Percentiles rank a stretch among this genome's conserved stretches.
Evolutionary conservation across 2,888 invertebrate species (phyloP).

Genomic region (Pardosa pseudoannulata): DNA sequence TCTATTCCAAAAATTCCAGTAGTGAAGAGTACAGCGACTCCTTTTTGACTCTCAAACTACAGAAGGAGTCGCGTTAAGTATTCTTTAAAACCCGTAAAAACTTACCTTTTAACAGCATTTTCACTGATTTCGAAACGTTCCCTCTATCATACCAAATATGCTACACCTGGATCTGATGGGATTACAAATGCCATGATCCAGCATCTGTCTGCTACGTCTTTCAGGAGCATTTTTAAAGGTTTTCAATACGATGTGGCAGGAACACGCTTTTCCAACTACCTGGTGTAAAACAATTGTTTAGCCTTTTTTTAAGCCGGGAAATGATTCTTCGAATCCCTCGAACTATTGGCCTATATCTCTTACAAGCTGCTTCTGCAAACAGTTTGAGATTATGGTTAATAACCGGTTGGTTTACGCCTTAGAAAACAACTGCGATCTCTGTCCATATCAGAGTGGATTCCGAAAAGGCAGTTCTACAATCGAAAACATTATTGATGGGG

Average conservation of each 20-base stretch:
- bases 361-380: background rate
- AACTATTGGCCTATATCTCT: background rate
- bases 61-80: background rate
- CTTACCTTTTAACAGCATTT: background rate
- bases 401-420: background rate
- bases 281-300: background rate
- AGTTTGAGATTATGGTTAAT: background rate
- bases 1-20: background rate
- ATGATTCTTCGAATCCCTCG: background rate
- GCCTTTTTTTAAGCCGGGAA: background rate
- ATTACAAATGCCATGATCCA: background rate
- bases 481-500: background rate
- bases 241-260: background rate
- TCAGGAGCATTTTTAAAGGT: background rate
- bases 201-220: background rate
- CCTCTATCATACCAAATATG: background rate
- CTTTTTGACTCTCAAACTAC: background rate
- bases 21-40: background rate
- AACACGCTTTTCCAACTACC: background rate
- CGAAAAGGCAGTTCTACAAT: background rate
- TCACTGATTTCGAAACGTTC: background rate
- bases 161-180: background rate
- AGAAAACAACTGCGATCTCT: background rate
- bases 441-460: background rate
- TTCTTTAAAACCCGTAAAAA: background rate